Conservation (phyloP, 2,113 vertebrate genomes). For the Gallinago paraguaiae region DNA sequence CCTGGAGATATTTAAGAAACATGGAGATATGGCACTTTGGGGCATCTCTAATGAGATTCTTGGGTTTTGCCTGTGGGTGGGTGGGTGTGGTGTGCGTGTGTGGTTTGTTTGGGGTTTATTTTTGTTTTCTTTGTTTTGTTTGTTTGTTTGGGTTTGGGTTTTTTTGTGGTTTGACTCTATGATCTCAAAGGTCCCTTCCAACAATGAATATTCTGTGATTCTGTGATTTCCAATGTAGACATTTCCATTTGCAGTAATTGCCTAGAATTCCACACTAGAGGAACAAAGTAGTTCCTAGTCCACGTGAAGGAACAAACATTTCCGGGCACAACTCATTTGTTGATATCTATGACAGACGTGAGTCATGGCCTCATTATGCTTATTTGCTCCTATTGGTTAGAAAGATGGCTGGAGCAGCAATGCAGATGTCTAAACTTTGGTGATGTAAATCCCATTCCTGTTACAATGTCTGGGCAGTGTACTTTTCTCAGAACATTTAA, state of each 20-base stretch:
- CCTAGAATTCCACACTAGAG: neutral
- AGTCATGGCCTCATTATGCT: neutral
- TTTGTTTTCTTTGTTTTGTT: no score
- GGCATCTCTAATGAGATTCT: no score
- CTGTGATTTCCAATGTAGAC: neutral
- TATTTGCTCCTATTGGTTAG: neutral
- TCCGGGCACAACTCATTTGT: neutral
- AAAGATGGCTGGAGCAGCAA: rapidly evolving
- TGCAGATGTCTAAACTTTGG: neutral
- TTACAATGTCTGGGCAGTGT: neutral
- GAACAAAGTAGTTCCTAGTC: neutral
- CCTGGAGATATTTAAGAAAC: no score
- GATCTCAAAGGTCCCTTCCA: no score
- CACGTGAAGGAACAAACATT: neutral
- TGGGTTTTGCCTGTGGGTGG: no score
- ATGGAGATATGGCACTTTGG: no score
- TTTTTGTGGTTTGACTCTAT: no score
- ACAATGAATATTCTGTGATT: no score
- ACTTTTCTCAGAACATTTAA: neutral
- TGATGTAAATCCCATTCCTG: neutral
- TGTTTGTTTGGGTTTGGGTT: no score
- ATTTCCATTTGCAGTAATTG: neutral
- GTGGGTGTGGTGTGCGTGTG: no score
- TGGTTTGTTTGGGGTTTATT: no score
- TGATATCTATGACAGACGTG: neutral